Evolutionary conservation across 2,113 vertebrate species (phyloP).

Genomic region (Myiopsitta monachus): DNA sequence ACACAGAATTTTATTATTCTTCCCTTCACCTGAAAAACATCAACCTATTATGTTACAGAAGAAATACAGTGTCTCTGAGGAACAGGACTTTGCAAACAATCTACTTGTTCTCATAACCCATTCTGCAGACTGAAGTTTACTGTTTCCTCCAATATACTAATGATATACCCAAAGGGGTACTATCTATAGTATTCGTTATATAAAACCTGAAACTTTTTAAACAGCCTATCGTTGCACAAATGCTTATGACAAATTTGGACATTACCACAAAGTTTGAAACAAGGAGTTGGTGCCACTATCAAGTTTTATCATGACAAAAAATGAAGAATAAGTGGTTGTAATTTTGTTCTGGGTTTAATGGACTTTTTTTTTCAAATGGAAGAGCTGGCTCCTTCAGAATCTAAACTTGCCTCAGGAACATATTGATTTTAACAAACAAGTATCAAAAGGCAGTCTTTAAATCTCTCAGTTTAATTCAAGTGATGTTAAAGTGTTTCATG

Average conservation of each 20-base stretch:
- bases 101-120: not conserved
- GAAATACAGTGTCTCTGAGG: not conserved
- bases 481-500: conserved; percentile 17
- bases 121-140: not conserved
- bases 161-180: not conserved
- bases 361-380: not conserved
- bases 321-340: not conserved
- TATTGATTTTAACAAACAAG: conserved; percentile 33
- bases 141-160: not conserved
- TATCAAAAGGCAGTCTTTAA: conserved; percentile 43
- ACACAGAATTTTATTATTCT: not conserved
- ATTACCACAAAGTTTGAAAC: not conserved
- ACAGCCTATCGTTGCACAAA: not conserved
- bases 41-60: not conserved
- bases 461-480: conserved; percentile 27
- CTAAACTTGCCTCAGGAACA: not conserved
- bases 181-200: not conserved
- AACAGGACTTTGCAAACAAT: not conserved
- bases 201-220: not conserved
- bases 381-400: not conserved
- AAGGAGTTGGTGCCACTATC: not conserved
- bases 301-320: not conserved
- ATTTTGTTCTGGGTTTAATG: not conserved
- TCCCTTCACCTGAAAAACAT: not conserved
- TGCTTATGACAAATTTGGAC: not conserved